A percentile compares a stretch with the other conserved stretches of the same genome.
Evolutionary conservation across 2,797 vertebrate genomes (phyloP).

Genomic region (Neomorphus geoffroyi): DNA sequence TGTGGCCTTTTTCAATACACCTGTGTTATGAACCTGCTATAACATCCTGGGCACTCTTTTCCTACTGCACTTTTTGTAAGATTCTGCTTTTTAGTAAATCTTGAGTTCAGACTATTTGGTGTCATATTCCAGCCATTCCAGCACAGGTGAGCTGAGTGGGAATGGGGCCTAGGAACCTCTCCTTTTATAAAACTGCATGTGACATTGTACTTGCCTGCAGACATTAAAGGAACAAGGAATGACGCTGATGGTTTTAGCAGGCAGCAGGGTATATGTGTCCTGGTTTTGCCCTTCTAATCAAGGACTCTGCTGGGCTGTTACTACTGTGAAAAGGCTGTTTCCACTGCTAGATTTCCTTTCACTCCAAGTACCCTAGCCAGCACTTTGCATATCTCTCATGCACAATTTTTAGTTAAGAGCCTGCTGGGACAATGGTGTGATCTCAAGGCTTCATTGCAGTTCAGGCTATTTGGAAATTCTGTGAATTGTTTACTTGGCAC

Average conservation of each 20-base stretch:
- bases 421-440: background rate
- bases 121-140: background rate
- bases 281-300: background rate
- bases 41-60: background rate
- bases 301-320: background rate
- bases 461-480: background rate
- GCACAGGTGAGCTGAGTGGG: background rate
- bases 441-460: background rate
- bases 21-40: background rate
- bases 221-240: background rate
- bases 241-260: background rate
- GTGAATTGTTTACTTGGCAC: background rate
- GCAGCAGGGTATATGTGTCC: background rate
- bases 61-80: background rate
- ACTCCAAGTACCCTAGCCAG: background rate
- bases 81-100: background rate
- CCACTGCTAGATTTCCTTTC: background rate
- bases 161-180: background rate
- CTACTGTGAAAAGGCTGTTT: background rate
- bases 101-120: background rate
- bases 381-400: background rate
- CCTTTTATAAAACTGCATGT: background rate
- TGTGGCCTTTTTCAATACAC: accelerated
- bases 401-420: background rate
- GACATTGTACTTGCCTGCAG: background rate